These are phyloP conservation scores for Hyphantria cunea DNA, from an alignment of 1,140 invertebrate genomes.

Conservation along the genomic window DNA sequence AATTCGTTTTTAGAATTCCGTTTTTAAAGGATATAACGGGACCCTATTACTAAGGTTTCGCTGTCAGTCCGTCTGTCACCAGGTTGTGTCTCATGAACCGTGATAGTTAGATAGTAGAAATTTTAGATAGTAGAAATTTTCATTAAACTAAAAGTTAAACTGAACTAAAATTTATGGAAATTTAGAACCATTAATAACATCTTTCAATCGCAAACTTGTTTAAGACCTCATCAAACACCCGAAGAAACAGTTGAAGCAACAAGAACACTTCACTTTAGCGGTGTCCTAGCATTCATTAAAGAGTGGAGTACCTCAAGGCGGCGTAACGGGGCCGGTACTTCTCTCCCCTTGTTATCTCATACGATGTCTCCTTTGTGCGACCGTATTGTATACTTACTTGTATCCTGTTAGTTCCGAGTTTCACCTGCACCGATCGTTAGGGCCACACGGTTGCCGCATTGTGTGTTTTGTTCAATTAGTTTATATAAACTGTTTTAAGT, in stretches of 20 bases:
- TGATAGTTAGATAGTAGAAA: too few relatives aligned
- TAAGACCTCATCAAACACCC: slow-evolving; percentile 24
- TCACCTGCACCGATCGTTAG: slow-evolving; percentile 64
- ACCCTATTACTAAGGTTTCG: too few relatives aligned
- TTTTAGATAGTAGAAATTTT: too few relatives aligned
- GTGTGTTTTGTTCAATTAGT: slow-evolving; percentile 65
- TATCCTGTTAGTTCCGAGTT: slow-evolving; percentile 37
- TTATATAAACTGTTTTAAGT: slow-evolving; percentile 61
- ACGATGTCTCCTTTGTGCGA: slow-evolving; percentile 57
- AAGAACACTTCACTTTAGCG: slow-evolving; percentile 46
- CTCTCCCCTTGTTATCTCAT: slow-evolving; percentile 63
- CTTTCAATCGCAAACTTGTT: slow-evolving; percentile 14
- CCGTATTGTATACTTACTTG: slow-evolving; percentile 40
- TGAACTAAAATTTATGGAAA: neutral
- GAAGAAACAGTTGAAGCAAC: slow-evolving; percentile 39
- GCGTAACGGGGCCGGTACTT: slow-evolving; percentile 60
- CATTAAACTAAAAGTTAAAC: too few relatives aligned
- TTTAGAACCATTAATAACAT: slow-evolving; percentile 23
- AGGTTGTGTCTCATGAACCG: too few relatives aligned
- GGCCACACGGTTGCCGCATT: slow-evolving; percentile 47
- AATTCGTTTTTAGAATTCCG: too few relatives aligned
- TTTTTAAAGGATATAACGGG: too few relatives aligned
- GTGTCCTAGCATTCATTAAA: slow-evolving; percentile 56
- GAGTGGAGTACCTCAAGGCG: slow-evolving; percentile 58
- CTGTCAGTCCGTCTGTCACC: too few relatives aligned